Conservation (phyloP, 2,888 invertebrate genomes). For the Autographa pulchrina region DNA sequence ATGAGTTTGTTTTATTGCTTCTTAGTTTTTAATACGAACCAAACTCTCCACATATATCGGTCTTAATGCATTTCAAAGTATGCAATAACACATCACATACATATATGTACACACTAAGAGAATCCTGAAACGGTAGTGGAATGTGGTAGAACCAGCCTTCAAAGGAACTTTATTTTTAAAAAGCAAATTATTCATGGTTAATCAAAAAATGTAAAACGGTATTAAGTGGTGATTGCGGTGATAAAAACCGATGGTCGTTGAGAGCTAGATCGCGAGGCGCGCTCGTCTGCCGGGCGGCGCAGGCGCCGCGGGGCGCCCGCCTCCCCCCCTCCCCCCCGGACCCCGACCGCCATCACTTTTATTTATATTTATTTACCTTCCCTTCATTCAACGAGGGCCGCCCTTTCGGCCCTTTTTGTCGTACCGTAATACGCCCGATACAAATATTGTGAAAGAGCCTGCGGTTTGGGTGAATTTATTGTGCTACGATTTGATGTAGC, state of each 20-base stretch:
- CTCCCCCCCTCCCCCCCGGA: conserved; percentile 65
- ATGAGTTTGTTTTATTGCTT: not conserved
- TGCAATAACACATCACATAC: not conserved
- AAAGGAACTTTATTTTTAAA: not conserved
- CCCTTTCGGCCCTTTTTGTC: conserved; percentile 89
- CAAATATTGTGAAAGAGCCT: conserved; percentile 89
- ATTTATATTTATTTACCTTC: conserved; percentile 90
- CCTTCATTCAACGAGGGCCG: conserved; percentile 88
- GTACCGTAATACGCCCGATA: conserved; percentile 83
- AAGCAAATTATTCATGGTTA: conserved; percentile 3
- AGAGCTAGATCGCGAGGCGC: conserved; percentile 54
- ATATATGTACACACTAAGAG: not conserved
- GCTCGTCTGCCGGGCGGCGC: conserved; percentile 52
- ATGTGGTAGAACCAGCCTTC: conserved; percentile 2
- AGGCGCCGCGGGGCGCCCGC: conserved; percentile 79
- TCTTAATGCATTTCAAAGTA: not conserved
- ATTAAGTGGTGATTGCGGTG: conserved; percentile 44
- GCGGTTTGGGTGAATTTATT: conserved; percentile 88
- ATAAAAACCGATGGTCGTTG: conserved; percentile 47
- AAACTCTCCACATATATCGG: not conserved
- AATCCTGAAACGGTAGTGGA: not conserved
- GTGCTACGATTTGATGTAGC: conserved; percentile 83
- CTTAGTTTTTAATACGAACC: conserved; percentile 1
- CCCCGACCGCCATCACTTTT: conserved; percentile 81
- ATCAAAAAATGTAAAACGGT: conserved; percentile 30